A percentile compares a stretch with the other conserved stretches of the same genome.
Conservation (phyloP, 2,113 vertebrate genomes). For the Thinocorus orbignyianus region DNA sequence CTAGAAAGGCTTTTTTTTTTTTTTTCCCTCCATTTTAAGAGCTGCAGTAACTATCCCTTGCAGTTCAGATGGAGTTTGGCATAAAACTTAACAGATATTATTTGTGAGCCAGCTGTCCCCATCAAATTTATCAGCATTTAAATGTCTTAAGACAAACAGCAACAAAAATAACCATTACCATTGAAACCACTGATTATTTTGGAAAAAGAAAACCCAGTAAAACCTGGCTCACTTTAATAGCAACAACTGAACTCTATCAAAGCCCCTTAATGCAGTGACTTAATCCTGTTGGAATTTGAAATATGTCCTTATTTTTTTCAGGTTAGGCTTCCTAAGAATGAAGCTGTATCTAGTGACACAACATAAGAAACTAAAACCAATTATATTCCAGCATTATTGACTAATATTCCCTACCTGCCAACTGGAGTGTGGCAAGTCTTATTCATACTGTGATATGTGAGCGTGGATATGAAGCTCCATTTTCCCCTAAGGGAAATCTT, state of each 20-base stretch:
- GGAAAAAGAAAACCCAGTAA: not conserved
- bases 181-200: not conserved
- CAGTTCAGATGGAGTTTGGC: not conserved
- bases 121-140: not conserved
- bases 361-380: slow-evolving; percentile 37
- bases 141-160: not conserved
- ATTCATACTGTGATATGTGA: slow-evolving; percentile 18
- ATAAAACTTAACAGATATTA: slow-evolving; percentile 5
- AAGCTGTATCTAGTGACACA: slow-evolving; percentile 38
- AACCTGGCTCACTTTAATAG: slow-evolving; percentile 22
- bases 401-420: slow-evolving; percentile 40
- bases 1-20: not conserved
- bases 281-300: slow-evolving; percentile 58
- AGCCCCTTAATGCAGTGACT: slow-evolving; percentile 14
- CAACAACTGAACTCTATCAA: not conserved
- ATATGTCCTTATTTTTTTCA: slow-evolving; percentile 51
- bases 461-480: slow-evolving; percentile 12
- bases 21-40: not conserved
- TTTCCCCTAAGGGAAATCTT: slow-evolving; percentile 57
- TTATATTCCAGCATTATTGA: slow-evolving; percentile 53
- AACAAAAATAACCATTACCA: not conserved
- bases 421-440: slow-evolving; percentile 5
- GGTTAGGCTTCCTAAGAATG: slow-evolving; percentile 33
- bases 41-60: not conserved
- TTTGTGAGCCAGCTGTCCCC: not conserved